Percentiles rank a stretch among this genome's conserved stretches.
phyloP scores from a whole-genome alignment of 2,797 vertebrate species.

The Pampus argenteus region DNA sequence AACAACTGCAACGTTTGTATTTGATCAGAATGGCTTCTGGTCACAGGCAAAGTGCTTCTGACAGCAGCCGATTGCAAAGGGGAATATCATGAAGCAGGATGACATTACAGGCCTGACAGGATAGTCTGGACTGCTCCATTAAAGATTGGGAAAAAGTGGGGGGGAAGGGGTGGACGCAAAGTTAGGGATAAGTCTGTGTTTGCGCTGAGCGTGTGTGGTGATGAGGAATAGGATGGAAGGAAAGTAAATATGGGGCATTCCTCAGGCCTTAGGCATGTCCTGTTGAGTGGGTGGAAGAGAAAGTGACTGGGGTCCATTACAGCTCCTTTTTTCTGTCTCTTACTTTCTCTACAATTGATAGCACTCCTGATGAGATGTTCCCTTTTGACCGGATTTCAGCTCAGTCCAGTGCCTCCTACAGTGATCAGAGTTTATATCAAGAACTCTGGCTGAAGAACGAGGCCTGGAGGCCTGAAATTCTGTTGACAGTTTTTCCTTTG shows the following conservation, averaged over 20 bases:
- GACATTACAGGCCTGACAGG: slow-evolving; percentile 64
- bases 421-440: slow-evolving; percentile 51
- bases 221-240: slow-evolving; percentile 65
- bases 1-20: slow-evolving; percentile 62
- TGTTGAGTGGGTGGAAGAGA: slow-evolving; percentile 73
- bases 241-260: slow-evolving; percentile 79
- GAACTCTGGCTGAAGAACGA: slow-evolving; percentile 33
- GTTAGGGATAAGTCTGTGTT: slow-evolving; percentile 52
- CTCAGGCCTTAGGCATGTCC: slow-evolving; percentile 69
- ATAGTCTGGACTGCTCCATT: slow-evolving; percentile 54
- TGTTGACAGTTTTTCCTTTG: slow-evolving; percentile 36
- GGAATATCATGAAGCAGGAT: slow-evolving; percentile 40
- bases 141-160: slow-evolving; percentile 29
- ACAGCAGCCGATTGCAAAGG: slow-evolving; percentile 56
- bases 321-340: neutral
- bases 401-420: slow-evolving; percentile 57
- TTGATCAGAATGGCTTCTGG: slow-evolving; percentile 57
- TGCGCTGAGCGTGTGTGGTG: slow-evolving; percentile 61
- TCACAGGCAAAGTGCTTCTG: slow-evolving; percentile 65
- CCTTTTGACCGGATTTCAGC: slow-evolving; percentile 42
- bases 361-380: slow-evolving; percentile 64
- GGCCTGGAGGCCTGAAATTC: slow-evolving; percentile 16
- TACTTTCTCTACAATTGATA: slow-evolving; percentile 39
- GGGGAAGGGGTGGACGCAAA: slow-evolving; percentile 5
- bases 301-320: slow-evolving; percentile 61